Evolutionary conservation across 1,140 invertebrate species (phyloP).

Genomic region (Bacillus rossius): DNA sequence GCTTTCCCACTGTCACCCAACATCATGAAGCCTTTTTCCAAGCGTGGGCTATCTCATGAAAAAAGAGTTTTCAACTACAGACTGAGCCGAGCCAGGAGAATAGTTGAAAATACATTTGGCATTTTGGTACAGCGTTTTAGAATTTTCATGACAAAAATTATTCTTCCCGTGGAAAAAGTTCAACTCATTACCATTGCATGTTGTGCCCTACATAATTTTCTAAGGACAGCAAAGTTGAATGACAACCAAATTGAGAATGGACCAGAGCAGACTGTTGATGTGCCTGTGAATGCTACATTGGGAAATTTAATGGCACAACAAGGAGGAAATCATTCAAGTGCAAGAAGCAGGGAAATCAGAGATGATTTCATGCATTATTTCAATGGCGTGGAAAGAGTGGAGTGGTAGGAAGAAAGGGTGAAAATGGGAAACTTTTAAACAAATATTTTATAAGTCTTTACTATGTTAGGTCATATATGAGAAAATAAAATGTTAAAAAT

Average conservation of each 20-base stretch:
- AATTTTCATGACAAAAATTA: conserved; percentile 28
- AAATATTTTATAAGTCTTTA: no score
- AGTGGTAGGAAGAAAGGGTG: not conserved
- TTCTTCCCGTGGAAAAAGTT: not conserved
- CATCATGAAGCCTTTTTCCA: conserved; percentile 43
- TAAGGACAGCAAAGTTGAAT: not conserved
- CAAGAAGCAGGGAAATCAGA: not conserved
- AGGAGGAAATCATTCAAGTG: not conserved
- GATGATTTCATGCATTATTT: not conserved
- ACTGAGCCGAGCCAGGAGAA: conserved; percentile 35
- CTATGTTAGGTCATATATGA: no score
- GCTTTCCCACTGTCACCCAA: conserved; percentile 39
- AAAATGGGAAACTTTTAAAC: no score
- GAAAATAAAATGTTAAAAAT: no score
- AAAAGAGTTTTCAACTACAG: conserved; percentile 45
- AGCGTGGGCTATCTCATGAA: conserved; percentile 26
- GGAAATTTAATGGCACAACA: not conserved
- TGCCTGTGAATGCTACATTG: not conserved
- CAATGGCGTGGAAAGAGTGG: not conserved
- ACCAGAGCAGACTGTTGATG: not conserved
- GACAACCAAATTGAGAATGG: not conserved
- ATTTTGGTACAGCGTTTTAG: conserved; percentile 39
- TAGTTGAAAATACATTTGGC: conserved; percentile 46
- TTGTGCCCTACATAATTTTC: not conserved
- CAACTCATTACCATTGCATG: conserved; percentile 8